Evolutionary conservation across 1,140 invertebrate species (phyloP).

Genomic region (Holotrichia oblita): DNA sequence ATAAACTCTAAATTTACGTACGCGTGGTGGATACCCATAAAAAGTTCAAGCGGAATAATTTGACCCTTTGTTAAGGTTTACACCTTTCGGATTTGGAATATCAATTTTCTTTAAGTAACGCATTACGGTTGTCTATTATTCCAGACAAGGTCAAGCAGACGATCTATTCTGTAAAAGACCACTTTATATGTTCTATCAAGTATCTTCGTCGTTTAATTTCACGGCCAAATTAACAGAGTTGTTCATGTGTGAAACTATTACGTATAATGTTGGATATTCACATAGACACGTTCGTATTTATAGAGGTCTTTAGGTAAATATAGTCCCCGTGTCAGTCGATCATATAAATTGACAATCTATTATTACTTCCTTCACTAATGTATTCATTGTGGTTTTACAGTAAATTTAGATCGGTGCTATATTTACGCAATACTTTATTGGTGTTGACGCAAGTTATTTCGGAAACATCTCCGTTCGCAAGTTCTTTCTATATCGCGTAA

Average conservation of each 20-base stretch:
- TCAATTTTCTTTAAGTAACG: no score
- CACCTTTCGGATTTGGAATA: no score
- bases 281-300: constrained; percentile 19
- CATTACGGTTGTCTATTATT: no score
- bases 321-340: not conserved
- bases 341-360: not conserved
- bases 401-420: constrained; percentile 11
- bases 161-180: no score
- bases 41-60: no score
- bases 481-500: no score
- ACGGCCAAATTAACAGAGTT: not conserved
- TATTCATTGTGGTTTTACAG: constrained; percentile 3
- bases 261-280: not conserved
- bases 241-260: not conserved
- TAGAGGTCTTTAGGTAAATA: constrained; percentile 14
- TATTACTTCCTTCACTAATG: not conserved
- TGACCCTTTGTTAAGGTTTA: no score
- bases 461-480: not conserved
- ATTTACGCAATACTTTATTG: not conserved
- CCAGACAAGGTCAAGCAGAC: no score
- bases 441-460: not conserved
- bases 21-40: no score
- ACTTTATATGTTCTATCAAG: not conserved
- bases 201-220: not conserved
- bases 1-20: no score